Conservation (phyloP, 2,797 vertebrate genomes). For the Enteromius anoplus region DNA sequence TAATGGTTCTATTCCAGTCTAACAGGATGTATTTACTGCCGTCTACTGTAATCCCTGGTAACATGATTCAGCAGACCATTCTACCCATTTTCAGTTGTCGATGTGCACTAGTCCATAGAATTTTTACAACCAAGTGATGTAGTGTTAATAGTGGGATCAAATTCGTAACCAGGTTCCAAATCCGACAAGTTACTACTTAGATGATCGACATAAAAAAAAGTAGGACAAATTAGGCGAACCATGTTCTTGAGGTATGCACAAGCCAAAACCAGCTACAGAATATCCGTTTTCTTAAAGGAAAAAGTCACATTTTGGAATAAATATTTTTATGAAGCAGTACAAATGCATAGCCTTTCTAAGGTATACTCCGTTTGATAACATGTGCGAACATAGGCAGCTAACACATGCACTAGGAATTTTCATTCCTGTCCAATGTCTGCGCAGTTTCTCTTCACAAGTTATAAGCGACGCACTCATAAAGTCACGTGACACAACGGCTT, state of each 20-base stretch:
- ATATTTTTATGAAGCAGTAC: not conserved
- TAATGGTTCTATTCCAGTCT: not conserved
- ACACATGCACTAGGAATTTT: not conserved
- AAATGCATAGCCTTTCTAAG: not conserved
- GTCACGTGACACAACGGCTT: not conserved
- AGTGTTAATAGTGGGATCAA: not conserved
- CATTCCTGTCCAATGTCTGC: not conserved
- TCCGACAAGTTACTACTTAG: no score
- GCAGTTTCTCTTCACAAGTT: not conserved
- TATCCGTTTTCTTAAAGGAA: no score
- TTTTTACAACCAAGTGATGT: not conserved
- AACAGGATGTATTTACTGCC: not conserved
- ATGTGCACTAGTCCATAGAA: not conserved
- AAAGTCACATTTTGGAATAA: not conserved
- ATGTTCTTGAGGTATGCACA: not conserved
- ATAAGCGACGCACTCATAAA: not conserved
- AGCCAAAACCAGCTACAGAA: not conserved
- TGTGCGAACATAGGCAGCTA: not conserved
- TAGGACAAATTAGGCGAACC: not conserved
- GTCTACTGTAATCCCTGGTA: not conserved
- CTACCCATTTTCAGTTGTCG: not conserved
- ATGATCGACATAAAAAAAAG: constrained; percentile 7
- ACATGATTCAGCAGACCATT: not conserved
- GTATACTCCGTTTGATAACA: not conserved
- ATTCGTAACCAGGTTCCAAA: not conserved